Conservation (phyloP, 2,888 invertebrate species). For the Strigamia crassipes region DNA sequence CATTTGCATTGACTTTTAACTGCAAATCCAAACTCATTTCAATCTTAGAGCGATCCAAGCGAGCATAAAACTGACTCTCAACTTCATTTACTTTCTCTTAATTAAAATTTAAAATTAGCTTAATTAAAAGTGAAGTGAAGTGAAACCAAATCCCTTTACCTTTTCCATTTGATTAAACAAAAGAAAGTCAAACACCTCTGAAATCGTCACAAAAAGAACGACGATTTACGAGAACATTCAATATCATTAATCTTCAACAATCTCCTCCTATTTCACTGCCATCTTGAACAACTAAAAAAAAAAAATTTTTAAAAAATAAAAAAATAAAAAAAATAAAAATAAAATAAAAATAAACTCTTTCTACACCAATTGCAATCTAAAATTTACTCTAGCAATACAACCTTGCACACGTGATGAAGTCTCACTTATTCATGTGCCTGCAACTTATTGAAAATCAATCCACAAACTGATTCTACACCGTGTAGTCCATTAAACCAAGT, state of each 20-base stretch:
- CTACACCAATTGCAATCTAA: too few relatives aligned
- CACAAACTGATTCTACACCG: neutral
- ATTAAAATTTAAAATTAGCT: neutral
- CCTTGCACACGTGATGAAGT: neutral
- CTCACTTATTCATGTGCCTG: neutral
- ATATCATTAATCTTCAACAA: too few relatives aligned
- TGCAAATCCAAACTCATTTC: neutral
- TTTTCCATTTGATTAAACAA: neutral
- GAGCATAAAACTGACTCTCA: neutral
- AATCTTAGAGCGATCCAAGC: neutral
- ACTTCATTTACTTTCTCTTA: neutral
- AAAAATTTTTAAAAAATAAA: neutral
- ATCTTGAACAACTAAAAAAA: neutral
- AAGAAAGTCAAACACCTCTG: neutral
- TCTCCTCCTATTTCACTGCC: too few relatives aligned
- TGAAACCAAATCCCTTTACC: neutral
- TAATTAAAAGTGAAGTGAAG: slow-evolving; percentile 3
- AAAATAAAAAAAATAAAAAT: neutral
- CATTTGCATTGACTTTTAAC: neutral
- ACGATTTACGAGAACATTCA: too few relatives aligned
- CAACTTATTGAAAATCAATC: neutral
- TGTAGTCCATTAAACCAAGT: neutral
- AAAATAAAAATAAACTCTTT: too few relatives aligned
- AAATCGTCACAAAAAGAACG: neutral
- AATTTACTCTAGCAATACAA: neutral